These are phyloP conservation scores for Coluber constrictor DNA, from an alignment of 2,797 vertebrate genomes.

Conservation along the genomic window DNA sequence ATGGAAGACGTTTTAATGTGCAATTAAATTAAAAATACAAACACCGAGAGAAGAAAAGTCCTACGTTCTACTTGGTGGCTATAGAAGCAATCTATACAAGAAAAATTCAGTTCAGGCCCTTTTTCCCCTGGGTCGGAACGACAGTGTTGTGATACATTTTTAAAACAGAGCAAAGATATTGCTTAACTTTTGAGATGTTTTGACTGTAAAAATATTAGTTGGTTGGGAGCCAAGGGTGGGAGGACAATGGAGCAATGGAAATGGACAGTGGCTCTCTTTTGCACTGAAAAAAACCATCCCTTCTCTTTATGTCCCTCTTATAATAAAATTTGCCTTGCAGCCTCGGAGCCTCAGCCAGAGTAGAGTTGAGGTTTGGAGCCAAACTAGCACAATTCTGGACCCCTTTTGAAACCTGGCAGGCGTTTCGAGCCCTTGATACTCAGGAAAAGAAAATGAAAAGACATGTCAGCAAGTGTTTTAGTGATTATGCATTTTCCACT, in stretches of 20 bases:
- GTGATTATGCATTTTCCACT: conserved; percentile 4
- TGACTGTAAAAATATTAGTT: neutral
- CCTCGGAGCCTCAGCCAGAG: neutral
- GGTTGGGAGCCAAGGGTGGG: neutral
- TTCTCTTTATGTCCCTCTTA: neutral
- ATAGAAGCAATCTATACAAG: conserved; percentile 18
- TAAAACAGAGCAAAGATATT: conserved; percentile 8
- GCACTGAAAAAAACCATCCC: neutral
- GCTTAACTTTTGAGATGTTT: conserved; percentile 2
- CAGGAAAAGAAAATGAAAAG: neutral
- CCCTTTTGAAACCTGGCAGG: neutral
- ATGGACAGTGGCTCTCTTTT: neutral
- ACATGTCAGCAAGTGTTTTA: conserved; percentile 1
- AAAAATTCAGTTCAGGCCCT: conserved; percentile 28
- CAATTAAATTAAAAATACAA: conserved; percentile 71
- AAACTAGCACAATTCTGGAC: neutral
- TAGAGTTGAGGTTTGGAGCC: neutral
- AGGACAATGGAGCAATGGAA: neutral
- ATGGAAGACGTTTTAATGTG: conserved; percentile 44
- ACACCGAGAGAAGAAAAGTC: conserved; percentile 39
- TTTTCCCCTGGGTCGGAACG: neutral
- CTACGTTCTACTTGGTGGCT: conserved; percentile 16
- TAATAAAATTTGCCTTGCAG: neutral
- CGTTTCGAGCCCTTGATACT: no score
- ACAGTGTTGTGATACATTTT: neutral